Evolutionary conservation across 2,113 vertebrate species (phyloP), one percentile per base, ranked within the genome.

Genomic region (Sceloporus undulatus): DNA sequence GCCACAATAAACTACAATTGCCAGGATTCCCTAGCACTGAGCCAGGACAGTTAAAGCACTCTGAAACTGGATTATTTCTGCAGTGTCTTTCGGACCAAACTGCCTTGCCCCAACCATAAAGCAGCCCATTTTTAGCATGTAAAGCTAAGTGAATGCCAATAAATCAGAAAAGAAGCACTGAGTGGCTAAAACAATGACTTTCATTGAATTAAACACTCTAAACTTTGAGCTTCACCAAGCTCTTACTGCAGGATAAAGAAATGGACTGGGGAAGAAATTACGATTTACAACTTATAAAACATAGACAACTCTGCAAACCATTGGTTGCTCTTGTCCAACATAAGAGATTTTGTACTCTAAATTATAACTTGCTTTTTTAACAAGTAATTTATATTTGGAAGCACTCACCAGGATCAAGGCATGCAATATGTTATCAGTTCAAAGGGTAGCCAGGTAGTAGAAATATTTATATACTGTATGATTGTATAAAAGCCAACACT

Each of bases 61-160:
- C 34, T 34, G 34, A 34, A 34, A 34, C 34, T 34, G 1, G 34
- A 34, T 34, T 34, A 34, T 34, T 34, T 34, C 34, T 34, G 34
- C 34, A 34, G 34, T 34, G 34, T 34, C 34, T 34, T 34, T 34
- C 40, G 66, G 93, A 85, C 76, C 0, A 83, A 78, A 68, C 13
- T 34, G 52, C 0, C 0, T 19, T 71, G 25, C 25, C 38, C 1
- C 4, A 16, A 29, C 85, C 13, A 86, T 48, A 62, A 92, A 92
- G 27, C 70, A 5, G 16, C 21, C 92, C 87, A 86, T 88, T 94
- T 92, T 92, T 27, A 68, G 27, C 59, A n/a, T 52, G 42, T 79
- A 79, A 66, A 86, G 40, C 59, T 86, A 86, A 79, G 5, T 23
- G 10, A 92, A 19, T 84, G 59, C 23, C 91, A 92, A 90, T 82